Evolutionary conservation across 2,797 vertebrate genomes (phyloP).

Genomic region (Ptychadena robeensis): DNA sequence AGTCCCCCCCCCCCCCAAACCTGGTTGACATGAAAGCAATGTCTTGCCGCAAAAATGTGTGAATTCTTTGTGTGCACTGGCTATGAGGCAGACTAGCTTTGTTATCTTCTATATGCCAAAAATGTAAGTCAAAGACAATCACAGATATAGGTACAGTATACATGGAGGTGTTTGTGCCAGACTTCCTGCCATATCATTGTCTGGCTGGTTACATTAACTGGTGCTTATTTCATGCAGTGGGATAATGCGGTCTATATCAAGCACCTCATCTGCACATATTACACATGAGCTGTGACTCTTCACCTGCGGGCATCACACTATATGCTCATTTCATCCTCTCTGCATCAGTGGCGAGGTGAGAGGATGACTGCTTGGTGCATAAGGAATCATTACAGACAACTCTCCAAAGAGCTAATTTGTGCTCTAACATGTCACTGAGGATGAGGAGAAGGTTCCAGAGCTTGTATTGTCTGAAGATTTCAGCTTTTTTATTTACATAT

Average conservation of each 20-base stretch:
- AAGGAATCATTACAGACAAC: not conserved
- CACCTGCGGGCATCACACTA: constrained; percentile 4
- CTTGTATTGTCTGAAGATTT: not conserved
- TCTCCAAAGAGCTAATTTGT: not conserved
- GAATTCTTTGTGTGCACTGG: too few relatives aligned
- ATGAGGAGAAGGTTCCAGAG: not conserved
- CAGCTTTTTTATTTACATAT: too few relatives aligned
- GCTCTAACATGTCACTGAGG: not conserved
- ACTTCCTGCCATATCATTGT: not conserved
- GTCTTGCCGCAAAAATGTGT: too few relatives aligned
- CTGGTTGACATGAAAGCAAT: too few relatives aligned
- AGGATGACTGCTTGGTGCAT: not conserved
- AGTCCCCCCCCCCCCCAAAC: too few relatives aligned
- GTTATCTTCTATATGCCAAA: too few relatives aligned
- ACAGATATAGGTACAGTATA: not conserved
- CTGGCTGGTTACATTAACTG: not conserved
- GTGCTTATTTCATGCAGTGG: not conserved
- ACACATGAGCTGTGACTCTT: constrained; percentile 3
- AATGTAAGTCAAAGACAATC: too few relatives aligned
- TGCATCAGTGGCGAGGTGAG: not conserved
- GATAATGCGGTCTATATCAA: not conserved
- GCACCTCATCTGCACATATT: constrained; percentile 9
- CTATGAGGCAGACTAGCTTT: too few relatives aligned
- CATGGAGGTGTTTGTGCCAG: not conserved
- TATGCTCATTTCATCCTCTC: not conserved